A percentile compares a stretch with the other conserved stretches of the same genome.
phyloP scores from a whole-genome alignment of 2,888 invertebrate genomes.

The Calameuta idolon region DNA sequence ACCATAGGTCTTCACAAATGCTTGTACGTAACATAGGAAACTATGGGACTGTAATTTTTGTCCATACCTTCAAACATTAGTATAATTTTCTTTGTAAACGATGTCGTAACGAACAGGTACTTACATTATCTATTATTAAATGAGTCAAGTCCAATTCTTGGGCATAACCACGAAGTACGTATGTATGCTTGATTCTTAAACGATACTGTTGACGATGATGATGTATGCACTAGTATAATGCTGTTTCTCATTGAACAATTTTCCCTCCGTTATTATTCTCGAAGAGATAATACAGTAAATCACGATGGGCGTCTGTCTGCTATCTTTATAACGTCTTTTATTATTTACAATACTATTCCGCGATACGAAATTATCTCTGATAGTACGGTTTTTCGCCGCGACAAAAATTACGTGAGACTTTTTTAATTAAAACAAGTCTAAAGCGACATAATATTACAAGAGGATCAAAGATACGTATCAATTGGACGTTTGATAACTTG shows the following conservation, averaged over 20 bases:
- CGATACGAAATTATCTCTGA: neutral
- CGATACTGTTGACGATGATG: neutral
- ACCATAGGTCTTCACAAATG: neutral
- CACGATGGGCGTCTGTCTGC: neutral
- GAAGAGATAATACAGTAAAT: neutral
- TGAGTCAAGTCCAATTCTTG: neutral
- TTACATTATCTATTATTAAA: neutral
- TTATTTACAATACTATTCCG: neutral
- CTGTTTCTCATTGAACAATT: neutral
- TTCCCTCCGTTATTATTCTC: neutral
- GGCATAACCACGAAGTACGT: neutral
- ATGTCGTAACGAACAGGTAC: neutral
- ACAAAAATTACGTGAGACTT: neutral
- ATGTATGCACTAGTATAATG: neutral
- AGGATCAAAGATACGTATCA: neutral
- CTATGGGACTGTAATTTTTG: neutral
- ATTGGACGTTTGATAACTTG: neutral
- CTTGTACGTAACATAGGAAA: neutral
- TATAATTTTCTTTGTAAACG: neutral
- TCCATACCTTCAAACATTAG: neutral
- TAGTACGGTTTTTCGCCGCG: neutral
- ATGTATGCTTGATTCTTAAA: neutral
- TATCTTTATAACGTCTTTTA: constrained; percentile 4
- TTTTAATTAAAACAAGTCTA: neutral
- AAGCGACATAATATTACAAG: neutral